phyloP scores from a whole-genome alignment of 2,797 vertebrate genomes.

The Champsocephalus gunnari region DNA sequence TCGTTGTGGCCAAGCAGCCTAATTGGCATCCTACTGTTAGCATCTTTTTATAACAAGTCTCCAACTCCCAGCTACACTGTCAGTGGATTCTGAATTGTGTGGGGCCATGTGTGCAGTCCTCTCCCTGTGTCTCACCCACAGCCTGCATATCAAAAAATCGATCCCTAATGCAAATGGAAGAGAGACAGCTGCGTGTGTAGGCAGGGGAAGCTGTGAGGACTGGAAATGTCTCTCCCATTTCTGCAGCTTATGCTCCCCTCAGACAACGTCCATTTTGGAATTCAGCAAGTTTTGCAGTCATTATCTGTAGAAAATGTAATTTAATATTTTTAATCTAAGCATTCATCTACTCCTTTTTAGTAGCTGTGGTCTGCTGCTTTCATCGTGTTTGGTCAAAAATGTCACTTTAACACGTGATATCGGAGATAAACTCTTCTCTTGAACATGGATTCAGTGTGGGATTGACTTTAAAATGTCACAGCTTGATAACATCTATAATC shows the following conservation, averaged over 20 bases:
- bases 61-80: conserved; percentile 67
- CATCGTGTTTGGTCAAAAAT: not conserved
- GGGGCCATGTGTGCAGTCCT: conserved; percentile 49
- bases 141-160: conserved; percentile 72
- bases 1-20: conserved; percentile 74
- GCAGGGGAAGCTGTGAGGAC: conserved; percentile 45
- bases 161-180: conserved; percentile 77
- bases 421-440: not conserved
- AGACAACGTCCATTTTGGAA: conserved; percentile 50
- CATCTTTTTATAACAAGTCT: conserved; percentile 79
- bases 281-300: not conserved
- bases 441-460: not conserved
- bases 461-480: conserved; percentile 5
- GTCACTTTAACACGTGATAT: not conserved
- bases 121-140: conserved; percentile 60
- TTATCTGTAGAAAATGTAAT: not conserved
- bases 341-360: not conserved
- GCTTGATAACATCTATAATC: not conserved
- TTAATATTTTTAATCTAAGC: not conserved
- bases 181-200: conserved; percentile 48
- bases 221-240: conserved; percentile 55
- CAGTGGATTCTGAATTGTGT: conserved; percentile 66
- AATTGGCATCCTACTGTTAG: conserved; percentile 83
- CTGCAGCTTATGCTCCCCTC: conserved; percentile 11
- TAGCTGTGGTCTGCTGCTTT: not conserved